Evolutionary conservation across 2,797 vertebrate species (phyloP).

Genomic region (Macropus fuliginosus): DNA sequence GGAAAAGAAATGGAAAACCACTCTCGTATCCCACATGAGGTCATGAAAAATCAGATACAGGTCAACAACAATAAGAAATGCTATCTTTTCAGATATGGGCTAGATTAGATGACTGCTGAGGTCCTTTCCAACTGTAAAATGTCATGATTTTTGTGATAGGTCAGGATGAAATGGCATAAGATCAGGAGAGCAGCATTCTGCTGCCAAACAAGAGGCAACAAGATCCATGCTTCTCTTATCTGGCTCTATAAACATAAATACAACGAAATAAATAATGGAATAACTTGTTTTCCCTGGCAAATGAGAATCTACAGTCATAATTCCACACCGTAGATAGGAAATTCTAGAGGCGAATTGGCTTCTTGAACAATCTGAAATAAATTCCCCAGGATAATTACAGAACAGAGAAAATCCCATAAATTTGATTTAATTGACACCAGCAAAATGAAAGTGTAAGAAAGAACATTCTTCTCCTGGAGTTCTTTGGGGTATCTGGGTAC

Average conservation of each 20-base stretch:
- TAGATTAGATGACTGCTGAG: not conserved
- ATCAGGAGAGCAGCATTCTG: constrained; percentile 50
- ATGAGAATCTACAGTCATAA: constrained; percentile 77
- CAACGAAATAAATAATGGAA: constrained; percentile 79
- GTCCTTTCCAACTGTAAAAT: not conserved
- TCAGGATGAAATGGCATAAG: constrained; percentile 55
- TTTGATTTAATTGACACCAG: constrained; percentile 84
- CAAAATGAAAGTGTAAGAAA: constrained; percentile 44
- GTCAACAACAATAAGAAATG: no score
- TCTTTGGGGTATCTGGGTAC: constrained; percentile 22
- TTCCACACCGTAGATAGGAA: constrained; percentile 78
- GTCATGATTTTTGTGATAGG: constrained; percentile 54
- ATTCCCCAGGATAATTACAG: constrained; percentile 83
- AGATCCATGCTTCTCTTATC: constrained; percentile 64
- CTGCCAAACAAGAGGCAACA: constrained; percentile 68
- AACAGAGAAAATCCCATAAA: constrained; percentile 81
- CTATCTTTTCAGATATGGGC: not conserved
- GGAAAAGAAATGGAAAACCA: not conserved
- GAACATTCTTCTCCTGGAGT: constrained; percentile 51
- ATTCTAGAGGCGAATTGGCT: constrained; percentile 70
- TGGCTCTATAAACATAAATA: constrained; percentile 74
- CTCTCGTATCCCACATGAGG: not conserved
- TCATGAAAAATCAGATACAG: not conserved
- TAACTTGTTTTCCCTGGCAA: constrained; percentile 57
- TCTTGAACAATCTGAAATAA: constrained; percentile 81